These are phyloP conservation scores for Scaptomyza montana DNA, from an alignment of 1,140 invertebrate species.

Conservation along the genomic window DNA sequence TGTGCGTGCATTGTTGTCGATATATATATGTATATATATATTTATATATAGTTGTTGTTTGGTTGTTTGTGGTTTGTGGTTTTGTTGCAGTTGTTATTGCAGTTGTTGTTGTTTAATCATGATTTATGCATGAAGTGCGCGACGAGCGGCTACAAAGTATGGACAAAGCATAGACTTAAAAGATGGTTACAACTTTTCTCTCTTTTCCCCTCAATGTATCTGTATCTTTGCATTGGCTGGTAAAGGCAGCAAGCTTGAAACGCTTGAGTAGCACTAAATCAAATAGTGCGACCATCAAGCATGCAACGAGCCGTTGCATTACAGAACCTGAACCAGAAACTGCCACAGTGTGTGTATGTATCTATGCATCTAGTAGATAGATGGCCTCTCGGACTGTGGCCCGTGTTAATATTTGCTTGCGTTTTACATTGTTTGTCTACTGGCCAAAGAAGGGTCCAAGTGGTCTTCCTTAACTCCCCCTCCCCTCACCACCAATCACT, in stretches of 20 bases:
- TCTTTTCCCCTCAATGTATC: too few relatives aligned
- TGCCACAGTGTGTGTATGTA: conserved; percentile 16
- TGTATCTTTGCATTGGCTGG: neutral
- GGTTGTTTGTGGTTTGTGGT: neutral
- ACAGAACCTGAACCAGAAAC: conserved; percentile 33
- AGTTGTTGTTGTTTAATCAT: conserved; percentile 22
- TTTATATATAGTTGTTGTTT: neutral
- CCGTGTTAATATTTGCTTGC: conserved; percentile 77
- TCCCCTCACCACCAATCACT: too few relatives aligned
- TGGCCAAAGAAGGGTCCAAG: conserved; percentile 40
- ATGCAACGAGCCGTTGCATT: conserved; percentile 63
- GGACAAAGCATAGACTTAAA: conserved; percentile 12
- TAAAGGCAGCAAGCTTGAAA: conserved; percentile 13
- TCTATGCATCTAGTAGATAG: conserved; percentile 37
- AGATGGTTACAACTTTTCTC: neutral
- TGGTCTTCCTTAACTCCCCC: too few relatives aligned
- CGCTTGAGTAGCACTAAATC: conserved; percentile 70
- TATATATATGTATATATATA: neutral
- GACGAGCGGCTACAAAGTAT: conserved; percentile 18
- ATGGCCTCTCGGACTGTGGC: conserved; percentile 65
- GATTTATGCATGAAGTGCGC: conserved; percentile 18
- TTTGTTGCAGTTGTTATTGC: conserved; percentile 10
- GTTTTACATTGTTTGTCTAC: conserved; percentile 74
- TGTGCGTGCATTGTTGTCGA: too few relatives aligned
- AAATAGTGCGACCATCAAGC: conserved; percentile 71